Evolutionary conservation across 1,140 invertebrate species (phyloP), one percentile per base, ranked within the genome.

Genomic region (Hyposmocoma kahamanoa): DNA sequence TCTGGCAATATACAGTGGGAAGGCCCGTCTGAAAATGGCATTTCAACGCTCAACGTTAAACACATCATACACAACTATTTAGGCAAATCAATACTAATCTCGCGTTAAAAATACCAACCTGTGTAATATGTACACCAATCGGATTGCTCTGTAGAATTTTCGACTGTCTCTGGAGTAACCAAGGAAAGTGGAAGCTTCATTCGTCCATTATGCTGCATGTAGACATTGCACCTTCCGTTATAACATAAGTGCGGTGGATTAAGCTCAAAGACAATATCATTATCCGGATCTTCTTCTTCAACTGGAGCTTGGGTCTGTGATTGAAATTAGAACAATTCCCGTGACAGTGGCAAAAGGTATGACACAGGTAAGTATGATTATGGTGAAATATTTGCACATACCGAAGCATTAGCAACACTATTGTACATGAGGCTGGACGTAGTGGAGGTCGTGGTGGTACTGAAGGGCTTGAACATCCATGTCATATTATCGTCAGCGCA

Each of bases 181-280:
- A 92, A 57, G 2, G 87, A 87, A 2, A 89, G 82, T 26, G 88
- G 88, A 4, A 92, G 70, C 0, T 81, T 55, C 36, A 91, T 63
- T 10, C 74, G 78, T n/a, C 72, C 76, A 0, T 87, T 85, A 48
- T 88, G 87, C 24, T 88, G 79, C 43, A 91, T 90, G 69, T 90
- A 91, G 21, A 91, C 90, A 42, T 90, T 86, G 52, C 91, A 92
- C 38, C 89, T 61, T 0, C 80, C 77, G 17, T 82, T 67, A 24
- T 84, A 85, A 36, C 75, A 77, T 34, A 81, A 50, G 53, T 90
- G 86, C 1, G 81, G 81, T n/a, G 78, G 81, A 32, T 74, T 71
- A 19, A 62, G 36, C 34, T 79, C 76, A 32, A 72, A 72, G 20
- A 65, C 57, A 5, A 60, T 56, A 11, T 72, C 68, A 4, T 73